These are phyloP conservation scores for Lateolabrax maculatus DNA, from an alignment of 2,797 vertebrate genomes.

Conservation along the genomic window DNA sequence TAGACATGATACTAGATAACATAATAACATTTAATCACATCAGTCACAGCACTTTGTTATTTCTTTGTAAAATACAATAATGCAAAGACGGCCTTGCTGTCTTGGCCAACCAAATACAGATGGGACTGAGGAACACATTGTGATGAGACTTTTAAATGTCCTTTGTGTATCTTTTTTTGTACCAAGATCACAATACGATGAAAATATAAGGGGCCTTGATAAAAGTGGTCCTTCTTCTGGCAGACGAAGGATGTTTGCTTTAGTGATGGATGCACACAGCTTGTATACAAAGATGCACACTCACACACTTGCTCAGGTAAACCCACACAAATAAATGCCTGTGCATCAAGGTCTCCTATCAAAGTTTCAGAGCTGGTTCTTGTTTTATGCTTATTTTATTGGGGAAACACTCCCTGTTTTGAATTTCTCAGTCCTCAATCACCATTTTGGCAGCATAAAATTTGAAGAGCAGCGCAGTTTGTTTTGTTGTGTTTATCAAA, in stretches of 20 bases:
- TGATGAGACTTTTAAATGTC: conserved; percentile 32
- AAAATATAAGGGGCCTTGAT: conserved; percentile 13
- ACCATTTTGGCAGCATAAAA: neutral
- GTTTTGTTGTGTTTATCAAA: conserved; percentile 10
- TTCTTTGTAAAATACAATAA: conserved; percentile 45
- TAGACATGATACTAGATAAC: conserved; percentile 53
- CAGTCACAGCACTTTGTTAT: conserved; percentile 53
- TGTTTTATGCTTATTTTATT: neutral
- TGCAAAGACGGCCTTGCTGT: conserved; percentile 30
- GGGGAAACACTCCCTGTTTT: neutral
- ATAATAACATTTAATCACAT: conserved; percentile 54
- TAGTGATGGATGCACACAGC: neutral
- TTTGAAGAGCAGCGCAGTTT: neutral
- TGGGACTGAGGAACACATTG: neutral
- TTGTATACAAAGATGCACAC: neutral
- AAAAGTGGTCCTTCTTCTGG: neutral
- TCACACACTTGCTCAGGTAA: neutral
- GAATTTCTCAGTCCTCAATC: neutral
- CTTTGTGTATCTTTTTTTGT: conserved; percentile 32
- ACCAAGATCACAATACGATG: conserved; percentile 13
- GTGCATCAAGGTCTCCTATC: conserved; percentile 20
- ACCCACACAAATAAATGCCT: conserved; percentile 14
- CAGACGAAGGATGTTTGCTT: conserved; percentile 20
- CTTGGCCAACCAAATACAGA: conserved; percentile 51
- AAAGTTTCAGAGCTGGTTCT: conserved; percentile 4